Conservation (phyloP, 2,113 vertebrate genomes). For the Hiodon tergisus region DNA sequence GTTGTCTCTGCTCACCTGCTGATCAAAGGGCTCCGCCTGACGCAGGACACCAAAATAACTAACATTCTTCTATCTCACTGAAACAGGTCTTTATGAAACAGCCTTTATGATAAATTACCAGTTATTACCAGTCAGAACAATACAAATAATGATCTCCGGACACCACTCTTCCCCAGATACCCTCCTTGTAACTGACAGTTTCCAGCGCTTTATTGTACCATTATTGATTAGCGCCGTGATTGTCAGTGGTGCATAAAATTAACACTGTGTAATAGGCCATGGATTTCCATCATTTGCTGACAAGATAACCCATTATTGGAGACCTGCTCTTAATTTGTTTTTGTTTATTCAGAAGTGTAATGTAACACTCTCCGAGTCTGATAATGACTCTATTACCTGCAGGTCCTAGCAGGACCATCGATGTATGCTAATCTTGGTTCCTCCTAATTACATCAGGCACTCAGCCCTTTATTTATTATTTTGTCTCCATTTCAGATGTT, state of each 20-base stretch:
- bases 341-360: slow-evolving; percentile 74
- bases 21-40: too few relatives aligned
- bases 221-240: slow-evolving; percentile 62
- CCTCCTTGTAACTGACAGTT: slow-evolving; percentile 53
- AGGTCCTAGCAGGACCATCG: slow-evolving; percentile 51
- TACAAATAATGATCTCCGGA: slow-evolving; percentile 10
- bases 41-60: slow-evolving; percentile 7
- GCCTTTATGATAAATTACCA: not conserved
- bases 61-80: not conserved
- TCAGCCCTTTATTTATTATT: slow-evolving; percentile 70
- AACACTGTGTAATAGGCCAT: slow-evolving; percentile 70
- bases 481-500: slow-evolving; percentile 62
- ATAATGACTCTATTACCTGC: slow-evolving; percentile 71
- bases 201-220: slow-evolving; percentile 61
- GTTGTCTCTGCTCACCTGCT: too few relatives aligned
- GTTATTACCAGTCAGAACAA: slow-evolving; percentile 31
- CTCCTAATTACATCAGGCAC: slow-evolving; percentile 69
- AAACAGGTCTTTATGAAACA: not conserved
- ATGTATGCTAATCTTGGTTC: slow-evolving; percentile 64
- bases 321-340: slow-evolving; percentile 68
- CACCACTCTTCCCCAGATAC: too few relatives aligned
- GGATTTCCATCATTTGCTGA: slow-evolving; percentile 67
- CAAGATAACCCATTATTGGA: slow-evolving; percentile 70
- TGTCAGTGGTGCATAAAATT: slow-evolving; percentile 76
- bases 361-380: slow-evolving; percentile 58